A percentile compares a stretch with the other conserved stretches of the same genome.
These are phyloP conservation scores for Bombus ignitus DNA, from an alignment of 1,140 invertebrate species.

Conservation along the genomic window DNA sequence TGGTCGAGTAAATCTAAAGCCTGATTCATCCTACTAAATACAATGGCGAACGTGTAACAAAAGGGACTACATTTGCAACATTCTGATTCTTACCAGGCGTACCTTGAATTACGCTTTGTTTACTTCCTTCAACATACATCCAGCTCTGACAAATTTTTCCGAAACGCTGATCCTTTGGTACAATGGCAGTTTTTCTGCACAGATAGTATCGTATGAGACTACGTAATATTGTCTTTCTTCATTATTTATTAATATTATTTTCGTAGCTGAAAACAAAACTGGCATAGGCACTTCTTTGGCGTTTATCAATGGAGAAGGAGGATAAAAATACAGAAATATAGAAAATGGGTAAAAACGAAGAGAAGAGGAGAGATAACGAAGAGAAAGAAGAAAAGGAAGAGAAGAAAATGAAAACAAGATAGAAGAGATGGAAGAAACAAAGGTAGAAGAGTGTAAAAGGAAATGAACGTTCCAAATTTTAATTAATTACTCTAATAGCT, in stretches of 20 bases:
- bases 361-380: not conserved
- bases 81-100: not conserved
- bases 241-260: not conserved
- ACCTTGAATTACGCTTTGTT: constrained; percentile 10
- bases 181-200: not conserved
- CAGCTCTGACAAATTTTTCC: not conserved
- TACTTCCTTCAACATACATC: not conserved
- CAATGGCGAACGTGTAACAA: not conserved
- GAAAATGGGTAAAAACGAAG: too few relatives aligned
- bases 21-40: constrained; percentile 35
- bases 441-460: too few relatives aligned
- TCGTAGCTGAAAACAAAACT: too few relatives aligned
- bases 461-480: too few relatives aligned
- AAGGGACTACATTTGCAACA: not conserved
- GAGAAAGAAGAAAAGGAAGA: not conserved
- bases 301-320: not conserved
- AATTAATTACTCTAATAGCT: too few relatives aligned
- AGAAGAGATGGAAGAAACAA: too few relatives aligned
- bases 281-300: not conserved
- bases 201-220: too few relatives aligned
- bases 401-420: too few relatives aligned
- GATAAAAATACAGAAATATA: not conserved
- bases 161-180: not conserved
- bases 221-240: not conserved
- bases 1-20: constrained; percentile 3